Evolutionary conservation across 2,888 invertebrate genomes (phyloP), one percentile per base, ranked within the genome.

Genomic region (Lagria hirta): DNA sequence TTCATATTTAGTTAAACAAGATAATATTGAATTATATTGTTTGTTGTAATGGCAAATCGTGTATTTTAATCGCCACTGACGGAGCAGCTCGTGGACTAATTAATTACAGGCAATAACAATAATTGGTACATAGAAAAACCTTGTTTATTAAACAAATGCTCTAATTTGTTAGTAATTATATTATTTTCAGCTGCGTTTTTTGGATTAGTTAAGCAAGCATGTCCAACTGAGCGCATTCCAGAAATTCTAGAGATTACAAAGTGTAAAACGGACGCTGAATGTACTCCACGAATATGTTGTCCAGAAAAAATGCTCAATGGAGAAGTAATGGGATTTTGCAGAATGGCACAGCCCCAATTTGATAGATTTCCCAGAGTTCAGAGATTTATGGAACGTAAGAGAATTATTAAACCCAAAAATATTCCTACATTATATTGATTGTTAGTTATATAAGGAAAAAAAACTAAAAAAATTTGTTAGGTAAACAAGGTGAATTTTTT

Each of bases 251-350:
- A 84, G 43, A 78, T 86, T 8, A 81, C 83, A 64, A 76, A 81
- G 42, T 88, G 88, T 61, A 73, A 75, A 54, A 73, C 72, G 0
- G 87, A 88, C 61, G 70, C 75, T 8, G 86, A 88, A 58, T 88
- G 88, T 67, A 81, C 83, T 77, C 84, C 86, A 7, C 74, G 87
- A 14, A 79, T 88, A 42, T 88, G 88, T 66, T 88, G 88, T 54
- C 84, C 84, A 0, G 87, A 86, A 64, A 60, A 55, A 27, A 48
- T 62, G 22, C 51, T 38, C 15, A 53, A 51, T 43, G 62, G 61
- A 7, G 81, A 78, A 52, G 70, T 70, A 2, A 78, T 78, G 33
- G 81, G 81, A 52, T 87, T 84, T 65, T 87, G 87, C 64, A 77
- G 86, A 52, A 85, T 84, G 3, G 81, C 85, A 2, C 75, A 79